Evolutionary conservation across 2,797 vertebrate genomes (phyloP), one percentile per base, ranked within the genome.

Genomic region (Catostomus latipinnis): DNA sequence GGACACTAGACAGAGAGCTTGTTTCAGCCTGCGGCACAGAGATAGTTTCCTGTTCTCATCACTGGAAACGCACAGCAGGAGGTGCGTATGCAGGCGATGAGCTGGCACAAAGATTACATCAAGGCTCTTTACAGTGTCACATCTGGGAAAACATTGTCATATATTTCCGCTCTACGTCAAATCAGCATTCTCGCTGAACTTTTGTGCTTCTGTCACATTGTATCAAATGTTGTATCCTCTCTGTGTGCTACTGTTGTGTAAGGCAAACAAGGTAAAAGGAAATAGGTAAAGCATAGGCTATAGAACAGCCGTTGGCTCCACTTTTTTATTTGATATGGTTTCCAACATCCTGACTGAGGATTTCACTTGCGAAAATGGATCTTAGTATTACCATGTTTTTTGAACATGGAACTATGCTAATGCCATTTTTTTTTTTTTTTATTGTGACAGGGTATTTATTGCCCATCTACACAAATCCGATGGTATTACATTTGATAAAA

Each of bases 31-130:
- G 52, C 9, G 22, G 68, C 68, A 43, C 52, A 71, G 52, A 45
- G 45, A 22, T 13, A 56, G 52, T 13, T 71, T 22, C 5, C 22
- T 62, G 22, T 62, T 62, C 22, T 45, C 22, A 13, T 62, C 68
- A 71, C 50, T 54, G 67, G 18, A 54, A 22, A 69, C 0, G 66
- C 61, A 45, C 61, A 45, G 34, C 61, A 63, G 34, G 67, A 70
- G 50, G 12, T 14, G 63, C 1, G 63, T 49, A 67, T 2, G 0
- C n/a, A 49, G 6, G 65, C 14, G 14, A 18, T 12, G n/a, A 71
- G 69, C 53, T 71, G 69, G 62, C 45, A 65, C 43, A 14, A 43
- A 48, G 45, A 65, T 34, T 34, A 3, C 34, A 3, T 34, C 34
- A 34, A 34, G 34, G 34, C 34, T 34, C 34, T 34, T 34, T 34